phyloP scores from a whole-genome alignment of 2,888 invertebrate species.

The Cosmopolites sordidus region DNA sequence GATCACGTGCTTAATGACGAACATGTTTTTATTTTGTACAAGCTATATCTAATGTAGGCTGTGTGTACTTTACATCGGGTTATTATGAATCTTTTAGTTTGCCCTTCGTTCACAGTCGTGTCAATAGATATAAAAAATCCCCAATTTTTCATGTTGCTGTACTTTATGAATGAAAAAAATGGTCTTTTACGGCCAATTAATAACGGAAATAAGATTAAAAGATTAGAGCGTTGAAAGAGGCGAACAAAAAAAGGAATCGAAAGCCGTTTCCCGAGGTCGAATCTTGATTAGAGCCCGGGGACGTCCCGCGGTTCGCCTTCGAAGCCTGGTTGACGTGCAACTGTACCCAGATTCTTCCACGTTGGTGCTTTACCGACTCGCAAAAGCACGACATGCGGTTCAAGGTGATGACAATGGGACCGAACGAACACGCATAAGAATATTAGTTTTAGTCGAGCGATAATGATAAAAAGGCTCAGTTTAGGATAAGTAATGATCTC shows the following conservation, averaged over 20 bases:
- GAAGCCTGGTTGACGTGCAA: conserved; percentile 4
- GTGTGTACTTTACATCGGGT: too few species aligned
- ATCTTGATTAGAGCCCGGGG: not conserved
- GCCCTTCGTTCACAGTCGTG: too few species aligned
- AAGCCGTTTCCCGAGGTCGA: not conserved
- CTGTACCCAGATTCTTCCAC: conserved; percentile 12
- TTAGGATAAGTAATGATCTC: conserved; percentile 50
- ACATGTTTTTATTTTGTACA: too few species aligned
- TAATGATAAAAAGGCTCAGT: conserved; percentile 46
- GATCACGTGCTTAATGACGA: too few species aligned
- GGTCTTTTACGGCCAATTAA: not conserved
- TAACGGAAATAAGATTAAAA: conserved; percentile 1
- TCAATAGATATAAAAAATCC: too few species aligned
- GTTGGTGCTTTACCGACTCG: not conserved
- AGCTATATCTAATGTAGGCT: too few species aligned
- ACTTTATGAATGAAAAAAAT: too few species aligned
- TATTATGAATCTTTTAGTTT: too few species aligned
- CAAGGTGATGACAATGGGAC: conserved; percentile 34
- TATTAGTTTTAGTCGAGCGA: conserved; percentile 46
- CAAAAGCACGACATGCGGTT: conserved; percentile 23
- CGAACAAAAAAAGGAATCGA: not conserved
- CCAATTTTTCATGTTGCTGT: too few species aligned
- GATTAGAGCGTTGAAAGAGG: not conserved
- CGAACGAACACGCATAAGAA: conserved; percentile 40
- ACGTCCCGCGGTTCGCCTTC: not conserved